These are phyloP conservation scores for Holothuria leucospilota DNA, from an alignment of 53 echinoderm and acorn worm species.

Conservation along the genomic window DNA sequence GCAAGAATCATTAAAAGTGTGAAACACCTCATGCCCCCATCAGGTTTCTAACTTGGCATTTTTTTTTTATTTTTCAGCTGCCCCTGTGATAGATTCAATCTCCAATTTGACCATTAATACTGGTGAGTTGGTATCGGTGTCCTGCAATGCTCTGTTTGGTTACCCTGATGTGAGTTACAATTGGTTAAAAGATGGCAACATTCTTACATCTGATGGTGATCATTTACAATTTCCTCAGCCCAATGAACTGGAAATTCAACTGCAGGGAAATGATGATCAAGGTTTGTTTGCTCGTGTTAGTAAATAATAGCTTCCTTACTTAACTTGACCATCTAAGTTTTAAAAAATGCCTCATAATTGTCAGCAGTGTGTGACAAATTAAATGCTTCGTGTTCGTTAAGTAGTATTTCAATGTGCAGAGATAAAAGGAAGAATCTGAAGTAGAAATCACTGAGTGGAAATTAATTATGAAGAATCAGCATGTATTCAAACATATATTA, in stretches of 20 bases:
- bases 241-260: slow-evolving; percentile 11
- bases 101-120: slow-evolving; percentile 60
- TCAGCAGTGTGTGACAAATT: too few relatives aligned
- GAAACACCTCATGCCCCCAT: too few relatives aligned
- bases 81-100: slow-evolving; percentile 73
- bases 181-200: slow-evolving; percentile 80
- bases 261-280: slow-evolving; percentile 8
- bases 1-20: too few relatives aligned
- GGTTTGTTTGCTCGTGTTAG: background rate
- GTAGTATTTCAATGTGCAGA: too few relatives aligned
- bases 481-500: too few relatives aligned
- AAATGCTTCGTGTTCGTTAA: too few relatives aligned
- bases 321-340: too few relatives aligned
- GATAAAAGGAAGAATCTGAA: too few relatives aligned
- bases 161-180: slow-evolving; percentile 66
- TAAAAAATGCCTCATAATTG: too few relatives aligned
- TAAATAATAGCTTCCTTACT: too few relatives aligned
- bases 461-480: too few relatives aligned
- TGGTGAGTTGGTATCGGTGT: slow-evolving; percentile 54
- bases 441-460: too few relatives aligned
- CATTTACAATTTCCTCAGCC: slow-evolving; percentile 18
- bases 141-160: slow-evolving; percentile 65
- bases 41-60: background rate
- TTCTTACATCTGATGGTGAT: slow-evolving; percentile 45
- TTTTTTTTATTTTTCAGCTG: slow-evolving; percentile 61